phyloP scores from a whole-genome alignment of 2,888 invertebrate genomes.

The Drosophila niveifrons region DNA sequence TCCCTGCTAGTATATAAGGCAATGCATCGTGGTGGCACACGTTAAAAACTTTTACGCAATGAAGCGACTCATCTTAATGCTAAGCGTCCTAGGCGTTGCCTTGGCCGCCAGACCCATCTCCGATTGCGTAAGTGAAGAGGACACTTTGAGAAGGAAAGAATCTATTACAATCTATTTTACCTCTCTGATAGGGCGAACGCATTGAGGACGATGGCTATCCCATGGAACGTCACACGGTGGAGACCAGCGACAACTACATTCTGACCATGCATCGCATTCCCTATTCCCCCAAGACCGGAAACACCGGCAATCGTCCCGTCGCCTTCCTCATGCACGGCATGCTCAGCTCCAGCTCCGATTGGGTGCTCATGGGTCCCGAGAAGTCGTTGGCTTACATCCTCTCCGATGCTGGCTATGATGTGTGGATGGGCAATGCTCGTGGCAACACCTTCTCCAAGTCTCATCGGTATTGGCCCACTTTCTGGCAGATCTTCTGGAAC shows the following conservation, averaged over 20 bases:
- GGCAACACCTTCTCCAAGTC: conserved; percentile 88
- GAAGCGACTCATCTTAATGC: conserved; percentile 45
- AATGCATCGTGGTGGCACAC: not conserved
- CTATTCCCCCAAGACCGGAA: conserved; percentile 55
- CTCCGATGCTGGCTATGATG: conserved; percentile 90
- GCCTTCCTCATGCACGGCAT: conserved; percentile 81
- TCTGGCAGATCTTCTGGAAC: conserved; percentile 78
- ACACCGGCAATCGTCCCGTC: conserved; percentile 56
- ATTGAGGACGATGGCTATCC: conserved; percentile 86
- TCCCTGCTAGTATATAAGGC: conserved; percentile 53
- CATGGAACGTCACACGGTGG: conserved; percentile 89
- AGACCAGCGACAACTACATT: conserved; percentile 93
- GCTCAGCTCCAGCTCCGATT: conserved; percentile 76
- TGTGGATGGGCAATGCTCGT: conserved; percentile 94
- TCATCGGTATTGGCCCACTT: conserved; percentile 85
- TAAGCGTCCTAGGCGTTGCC: conserved; percentile 44
- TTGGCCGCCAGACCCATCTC: conserved; percentile 71
- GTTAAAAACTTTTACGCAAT: conserved; percentile 41
- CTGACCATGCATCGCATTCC: conserved; percentile 93
- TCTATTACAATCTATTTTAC: no score
- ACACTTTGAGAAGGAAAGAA: not conserved
- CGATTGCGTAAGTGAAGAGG: conserved; percentile 69
- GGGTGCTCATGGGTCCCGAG: conserved; percentile 75
- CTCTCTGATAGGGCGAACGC: conserved; percentile 67
- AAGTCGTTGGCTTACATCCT: conserved; percentile 83